These are phyloP conservation scores for Platygyra sinensis DNA, from an alignment of 64 coral and sea anemone genomes.

Conservation along the genomic window DNA sequence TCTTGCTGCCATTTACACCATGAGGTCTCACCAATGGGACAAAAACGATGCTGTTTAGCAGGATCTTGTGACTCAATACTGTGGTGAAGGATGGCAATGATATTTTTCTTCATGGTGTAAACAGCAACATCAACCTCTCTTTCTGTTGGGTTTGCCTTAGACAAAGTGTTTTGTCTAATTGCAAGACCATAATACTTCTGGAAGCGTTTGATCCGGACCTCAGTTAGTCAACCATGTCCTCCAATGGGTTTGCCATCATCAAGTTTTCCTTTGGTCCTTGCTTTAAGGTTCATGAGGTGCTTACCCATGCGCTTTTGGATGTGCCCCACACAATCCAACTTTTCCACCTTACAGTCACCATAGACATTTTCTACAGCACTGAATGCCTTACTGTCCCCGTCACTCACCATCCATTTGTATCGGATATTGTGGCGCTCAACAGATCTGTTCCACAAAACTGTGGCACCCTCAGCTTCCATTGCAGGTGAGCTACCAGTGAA, in stretches of 20 bases:
- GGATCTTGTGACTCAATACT: neutral
- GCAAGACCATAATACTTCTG: slow-evolving; percentile 17
- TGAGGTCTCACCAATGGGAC: neutral
- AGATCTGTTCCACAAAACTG: too few species aligned
- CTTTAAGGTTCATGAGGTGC: neutral
- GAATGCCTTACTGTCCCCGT: neutral
- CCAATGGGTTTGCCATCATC: neutral
- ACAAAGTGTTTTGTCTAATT: slow-evolving; percentile 12
- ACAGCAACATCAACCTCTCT: slow-evolving; percentile 14
- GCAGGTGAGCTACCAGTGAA: neutral
- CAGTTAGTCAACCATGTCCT: neutral
- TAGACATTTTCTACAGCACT: neutral
- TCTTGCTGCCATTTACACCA: slow-evolving; percentile 8
- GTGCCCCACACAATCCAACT: neutral
- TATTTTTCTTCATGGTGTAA: neutral
- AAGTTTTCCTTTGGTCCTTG: neutral
- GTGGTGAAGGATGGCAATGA: slow-evolving; percentile 8
- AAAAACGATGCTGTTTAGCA: neutral
- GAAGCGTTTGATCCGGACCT: neutral
- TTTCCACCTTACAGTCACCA: neutral
- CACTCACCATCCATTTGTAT: too few species aligned
- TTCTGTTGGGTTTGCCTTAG: neutral
- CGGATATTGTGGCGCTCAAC: too few species aligned
- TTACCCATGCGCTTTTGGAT: neutral
- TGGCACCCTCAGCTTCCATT: too few species aligned